Conservation (phyloP, 2,888 invertebrate genomes). For the Branchipolynoe longqiensis region DNA sequence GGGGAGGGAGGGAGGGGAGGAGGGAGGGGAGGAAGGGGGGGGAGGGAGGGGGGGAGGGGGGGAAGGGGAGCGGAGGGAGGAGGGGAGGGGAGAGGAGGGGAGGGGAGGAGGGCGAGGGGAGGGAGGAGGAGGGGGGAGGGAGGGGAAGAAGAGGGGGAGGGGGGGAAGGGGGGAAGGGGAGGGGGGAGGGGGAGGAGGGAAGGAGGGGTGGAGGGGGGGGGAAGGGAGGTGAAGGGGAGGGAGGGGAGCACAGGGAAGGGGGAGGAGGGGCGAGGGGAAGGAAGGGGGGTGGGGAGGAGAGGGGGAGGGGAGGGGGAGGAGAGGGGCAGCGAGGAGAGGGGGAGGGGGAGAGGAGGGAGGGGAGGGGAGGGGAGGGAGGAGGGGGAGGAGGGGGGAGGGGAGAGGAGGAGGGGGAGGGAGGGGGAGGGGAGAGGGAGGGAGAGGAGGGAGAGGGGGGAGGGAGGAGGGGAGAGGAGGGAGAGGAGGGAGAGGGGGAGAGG, state of each 20-base stretch:
- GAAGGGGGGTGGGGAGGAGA: too few relatives aligned
- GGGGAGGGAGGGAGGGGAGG: too few relatives aligned
- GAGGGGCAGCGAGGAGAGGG: too few relatives aligned
- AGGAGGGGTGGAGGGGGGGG: neutral
- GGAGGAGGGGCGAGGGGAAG: neutral
- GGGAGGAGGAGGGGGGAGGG: neutral
- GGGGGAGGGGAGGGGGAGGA: neutral
- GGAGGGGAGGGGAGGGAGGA: neutral
- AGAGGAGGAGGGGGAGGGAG: neutral
- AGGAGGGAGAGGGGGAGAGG: slow-evolving; percentile 5
- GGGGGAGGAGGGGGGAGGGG: neutral
- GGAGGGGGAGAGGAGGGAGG: too few relatives aligned
- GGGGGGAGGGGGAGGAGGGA: neutral
- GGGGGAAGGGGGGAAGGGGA: neutral
- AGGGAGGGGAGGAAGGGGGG: too few relatives aligned
- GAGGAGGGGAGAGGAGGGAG: neutral
- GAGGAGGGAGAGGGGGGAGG: neutral
- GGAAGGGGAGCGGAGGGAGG: too few relatives aligned
- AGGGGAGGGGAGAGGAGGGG: too few relatives aligned
- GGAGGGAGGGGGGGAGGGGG: too few relatives aligned
- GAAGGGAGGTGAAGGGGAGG: neutral
- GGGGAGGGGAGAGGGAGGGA: neutral
- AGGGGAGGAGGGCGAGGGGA: neutral
- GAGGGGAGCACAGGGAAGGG: neutral
- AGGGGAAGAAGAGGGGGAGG: neutral